Base-by-base conservation (phyloP, 2,113 vertebrate species). In the Campylomormyrus tamandua region DNA sequence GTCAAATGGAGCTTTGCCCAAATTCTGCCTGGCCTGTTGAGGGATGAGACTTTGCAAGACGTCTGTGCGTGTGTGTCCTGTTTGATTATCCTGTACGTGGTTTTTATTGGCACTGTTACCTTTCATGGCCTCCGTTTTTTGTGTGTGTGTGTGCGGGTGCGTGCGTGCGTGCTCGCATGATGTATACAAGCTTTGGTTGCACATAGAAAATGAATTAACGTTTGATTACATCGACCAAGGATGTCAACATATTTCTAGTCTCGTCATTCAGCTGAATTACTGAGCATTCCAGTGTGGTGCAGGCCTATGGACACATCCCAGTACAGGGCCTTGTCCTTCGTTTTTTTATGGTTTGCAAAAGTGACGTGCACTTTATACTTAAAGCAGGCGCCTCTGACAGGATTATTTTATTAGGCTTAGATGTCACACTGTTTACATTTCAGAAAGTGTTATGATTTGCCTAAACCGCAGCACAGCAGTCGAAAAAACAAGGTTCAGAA, bases 401-500 rank as follows among this genome's bases (percentile, higher is more conserved):
- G 96, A 96, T 96, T 93, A 97, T 96, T 96, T 95, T 94, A 94
- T 96, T 96, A 97, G 95, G 94, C 95, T 95, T 93, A 93, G 93
- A 94, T 96, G 96, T 97, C 96, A 95, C 96, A 97, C 96, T 96
- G 94, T 95, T 96, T 96, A 95, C 95, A 94, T 98, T 97, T 97
- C 96, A 95, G 96, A 97, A 95, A 95, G 96, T 93, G 93, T 93
- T 94, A 95, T 95, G 96, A 97, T 97, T 97, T 97, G 96, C 96
- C 95, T 96, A 96, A 97, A 96, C 95, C 96, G 95, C 95, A 93
- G 96, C 95, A 96, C 96, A 97, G 96, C 96, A 95, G 96, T 93
- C 94, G 94, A 94, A 91, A 93, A 92, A 93, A 95, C 95, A 95
- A 95, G 96, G 96, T 93, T 96, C 96, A 96, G 97, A 98, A 98